Base-by-base conservation (phyloP, 1,140 invertebrate genomes). In the Pogonomyrmex californicus region DNA sequence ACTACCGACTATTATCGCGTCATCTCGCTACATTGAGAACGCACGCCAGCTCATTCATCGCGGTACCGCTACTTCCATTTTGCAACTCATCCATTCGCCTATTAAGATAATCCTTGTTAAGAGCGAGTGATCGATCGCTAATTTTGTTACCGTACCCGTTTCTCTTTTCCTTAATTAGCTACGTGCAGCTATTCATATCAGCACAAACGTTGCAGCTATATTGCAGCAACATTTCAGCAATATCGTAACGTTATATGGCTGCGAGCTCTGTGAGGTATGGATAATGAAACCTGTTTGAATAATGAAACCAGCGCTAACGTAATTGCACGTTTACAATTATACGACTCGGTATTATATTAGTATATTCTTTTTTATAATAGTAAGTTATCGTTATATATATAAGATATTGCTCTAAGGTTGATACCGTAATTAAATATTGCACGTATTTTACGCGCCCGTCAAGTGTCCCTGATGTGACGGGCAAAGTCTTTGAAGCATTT, bases 401-500 rank as follows among this genome's bases (percentile, higher is more conserved):
- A n/a, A n/a, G 4, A 47, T 4, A n/a, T 44, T 36, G 23, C 60
- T 66, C 10, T 7, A 65, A 23, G n/a, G 2, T 73, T 41, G 30
- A 9, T 41, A 41, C 54, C 33, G 41, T 17, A 73, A 49, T 83
- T 73, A 44, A 62, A 60, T 60, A 12, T 33, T 38, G 12, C 12
- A 12, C 6, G 33, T 83, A 75, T 62, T 60, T 75, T 75, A 73
- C 12, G 36, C 38, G 41, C 33, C 6, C 12, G 17, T 36, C 17
- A 73, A 47, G 23, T 33, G 65, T 30, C 38, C 33, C 38, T 47
- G 44, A 47, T 23, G 2, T 7, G 33, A 38, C 38, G n/a, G 30
- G 30, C 51, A 60, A 47, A 73, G 54, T 83, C 12, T 49, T 12
- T 83, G 30, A 38, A 56, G 54, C 56, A 73, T 73, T 83, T 47